Evolutionary conservation across 2,113 vertebrate genomes (phyloP).

Genomic region (Leptobrachium ailaonicum): DNA sequence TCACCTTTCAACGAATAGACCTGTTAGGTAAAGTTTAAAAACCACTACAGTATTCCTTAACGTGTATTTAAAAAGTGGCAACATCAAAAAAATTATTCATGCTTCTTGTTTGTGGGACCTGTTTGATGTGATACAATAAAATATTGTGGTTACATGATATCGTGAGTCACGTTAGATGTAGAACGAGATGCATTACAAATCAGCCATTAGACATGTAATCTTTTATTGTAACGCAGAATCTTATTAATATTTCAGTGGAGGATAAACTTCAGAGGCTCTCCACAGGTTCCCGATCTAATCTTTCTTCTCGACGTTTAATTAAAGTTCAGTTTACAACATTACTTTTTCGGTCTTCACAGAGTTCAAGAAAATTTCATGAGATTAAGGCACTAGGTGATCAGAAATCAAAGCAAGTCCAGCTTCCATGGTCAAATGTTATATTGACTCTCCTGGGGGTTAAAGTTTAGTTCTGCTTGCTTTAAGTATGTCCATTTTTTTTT

Average conservation of each 20-base stretch:
- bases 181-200: conserved; percentile 21
- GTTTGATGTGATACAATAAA: too few relatives aligned
- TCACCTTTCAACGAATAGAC: too few relatives aligned
- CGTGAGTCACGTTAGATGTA: not conserved
- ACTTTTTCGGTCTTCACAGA: conserved; percentile 31
- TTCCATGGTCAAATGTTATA: conserved; percentile 10
- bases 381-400: conserved; percentile 24
- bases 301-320: conserved; percentile 34
- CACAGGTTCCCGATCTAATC: conserved; percentile 16
- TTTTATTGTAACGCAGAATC: conserved; percentile 17
- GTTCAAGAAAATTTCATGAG: not conserved
- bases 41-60: too few relatives aligned
- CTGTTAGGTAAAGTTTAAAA: too few relatives aligned
- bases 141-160: not conserved
- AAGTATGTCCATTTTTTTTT: conserved; percentile 15
- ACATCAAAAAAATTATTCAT: too few relatives aligned
- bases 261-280: conserved; percentile 37
- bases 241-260: conserved; percentile 22
- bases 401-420: conserved; percentile 23
- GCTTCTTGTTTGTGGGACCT: too few relatives aligned
- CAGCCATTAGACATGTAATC: conserved; percentile 33
- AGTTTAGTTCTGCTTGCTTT: conserved; percentile 37
- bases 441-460: conserved; percentile 26
- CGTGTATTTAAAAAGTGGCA: too few relatives aligned
- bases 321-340: conserved; percentile 22